These are phyloP conservation scores for Cassiopea andromeda DNA, from an alignment of 30 jellyfish, hydroid and myxozoan genomes.

Conservation along the genomic window DNA sequence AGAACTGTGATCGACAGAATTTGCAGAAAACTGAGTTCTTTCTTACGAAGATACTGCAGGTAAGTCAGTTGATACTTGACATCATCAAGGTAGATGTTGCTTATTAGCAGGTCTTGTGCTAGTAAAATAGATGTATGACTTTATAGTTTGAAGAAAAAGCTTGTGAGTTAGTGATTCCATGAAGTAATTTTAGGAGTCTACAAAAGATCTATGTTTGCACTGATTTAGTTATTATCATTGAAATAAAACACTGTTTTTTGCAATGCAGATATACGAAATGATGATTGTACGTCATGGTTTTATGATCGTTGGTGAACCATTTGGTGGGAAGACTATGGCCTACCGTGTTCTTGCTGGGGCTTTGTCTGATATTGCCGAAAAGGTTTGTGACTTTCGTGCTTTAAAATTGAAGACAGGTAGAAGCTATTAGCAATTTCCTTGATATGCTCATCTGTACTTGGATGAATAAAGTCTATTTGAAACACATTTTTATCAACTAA, in stretches of 20 bases:
- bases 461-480: no score
- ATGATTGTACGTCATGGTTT: slow-evolving; percentile 99
- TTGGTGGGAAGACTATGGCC: slow-evolving; percentile 99
- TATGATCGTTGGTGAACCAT: slow-evolving; percentile 99
- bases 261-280: slow-evolving; percentile 95
- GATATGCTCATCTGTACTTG: no score
- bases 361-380: slow-evolving; percentile 86
- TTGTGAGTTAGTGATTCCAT: no score
- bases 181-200: no score
- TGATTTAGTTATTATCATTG: background rate
- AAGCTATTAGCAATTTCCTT: no score
- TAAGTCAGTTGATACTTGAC: background rate
- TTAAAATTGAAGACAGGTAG: no score
- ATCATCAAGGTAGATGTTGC: no score
- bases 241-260: background rate
- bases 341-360: slow-evolving; percentile 94
- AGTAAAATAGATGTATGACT: no score
- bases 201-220: no score
- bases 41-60: slow-evolving; percentile 91
- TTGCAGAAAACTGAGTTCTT: slow-evolving; percentile 88
- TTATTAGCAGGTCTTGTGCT: no score
- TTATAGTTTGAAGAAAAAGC: no score
- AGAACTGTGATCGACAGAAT: slow-evolving; percentile 81
- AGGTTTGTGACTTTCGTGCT: slow-evolving; percentile 47
- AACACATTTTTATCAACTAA: no score